phyloP scores from a whole-genome alignment of 2,113 vertebrate species.

The Microcebus griseorufus region DNA sequence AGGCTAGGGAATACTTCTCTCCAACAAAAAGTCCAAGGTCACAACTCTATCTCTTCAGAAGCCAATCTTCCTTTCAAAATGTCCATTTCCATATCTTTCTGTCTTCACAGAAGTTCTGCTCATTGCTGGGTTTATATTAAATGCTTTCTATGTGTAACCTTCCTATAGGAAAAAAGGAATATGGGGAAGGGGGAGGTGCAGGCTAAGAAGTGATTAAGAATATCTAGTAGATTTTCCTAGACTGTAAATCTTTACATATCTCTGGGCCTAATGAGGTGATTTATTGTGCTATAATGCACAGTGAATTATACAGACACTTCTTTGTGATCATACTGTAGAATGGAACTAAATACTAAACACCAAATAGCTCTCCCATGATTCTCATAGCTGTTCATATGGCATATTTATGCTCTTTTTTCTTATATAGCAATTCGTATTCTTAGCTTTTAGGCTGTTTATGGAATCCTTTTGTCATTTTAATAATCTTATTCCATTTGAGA shows the following conservation, averaged over 20 bases:
- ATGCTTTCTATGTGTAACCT: neutral
- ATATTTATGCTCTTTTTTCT: neutral
- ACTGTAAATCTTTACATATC: conserved; percentile 27
- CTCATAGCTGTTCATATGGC: neutral
- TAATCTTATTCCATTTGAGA: conserved; percentile 1
- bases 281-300: neutral
- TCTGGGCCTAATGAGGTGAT: conserved; percentile 30
- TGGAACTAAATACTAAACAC: conserved; percentile 30
- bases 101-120: neutral
- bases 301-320: neutral
- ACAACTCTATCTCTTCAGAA: neutral
- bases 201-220: neutral
- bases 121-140: neutral
- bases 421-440: neutral
- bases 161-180: neutral
- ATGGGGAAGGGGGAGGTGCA: neutral
- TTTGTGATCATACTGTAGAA: conserved; percentile 29
- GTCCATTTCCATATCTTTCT: neutral
- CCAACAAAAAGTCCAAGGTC: neutral
- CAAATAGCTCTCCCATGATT: neutral
- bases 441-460: neutral
- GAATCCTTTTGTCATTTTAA: neutral
- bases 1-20: neutral
- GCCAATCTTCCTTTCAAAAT: neutral
- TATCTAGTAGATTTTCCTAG: neutral